Percentiles rank a stretch among this genome's conserved stretches.
These are phyloP conservation scores for Eumacrocentrus americanus DNA, from an alignment of 2,888 invertebrate genomes.

Conservation along the genomic window DNA sequence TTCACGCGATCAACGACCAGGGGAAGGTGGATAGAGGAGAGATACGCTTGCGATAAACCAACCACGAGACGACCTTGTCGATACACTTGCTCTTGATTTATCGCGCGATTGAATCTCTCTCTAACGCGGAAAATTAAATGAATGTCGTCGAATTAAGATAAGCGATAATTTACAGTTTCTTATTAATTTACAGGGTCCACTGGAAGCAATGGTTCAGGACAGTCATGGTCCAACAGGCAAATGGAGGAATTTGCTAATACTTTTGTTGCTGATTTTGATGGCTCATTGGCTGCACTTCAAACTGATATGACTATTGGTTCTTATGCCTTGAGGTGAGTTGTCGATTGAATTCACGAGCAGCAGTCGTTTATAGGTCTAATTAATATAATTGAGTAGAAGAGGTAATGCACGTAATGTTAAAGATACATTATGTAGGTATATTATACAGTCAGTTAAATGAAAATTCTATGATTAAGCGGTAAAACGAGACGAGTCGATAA, in stretches of 20 bases:
- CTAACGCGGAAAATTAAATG: neutral
- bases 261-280: constrained; percentile 75
- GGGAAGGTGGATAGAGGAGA: constrained; percentile 5
- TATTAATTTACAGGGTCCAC: constrained; percentile 45
- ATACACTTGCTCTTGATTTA: constrained; percentile 1
- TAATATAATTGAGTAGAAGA: no score
- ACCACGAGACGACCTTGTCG: constrained; percentile 20
- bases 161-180: constrained; percentile 14
- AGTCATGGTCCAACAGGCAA: constrained; percentile 61
- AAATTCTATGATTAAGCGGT: no score
- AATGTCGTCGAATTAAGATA: neutral
- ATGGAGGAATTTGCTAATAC: constrained; percentile 71
- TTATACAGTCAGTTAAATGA: no score
- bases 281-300: constrained; percentile 73
- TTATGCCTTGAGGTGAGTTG: no score
- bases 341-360: no score
- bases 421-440: no score
- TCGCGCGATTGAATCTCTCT: constrained; percentile 3
- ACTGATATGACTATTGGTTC: constrained; percentile 68
- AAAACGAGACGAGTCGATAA: no score
- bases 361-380: no score
- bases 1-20: no score
- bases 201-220: constrained; percentile 54
- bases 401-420: no score
- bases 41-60: neutral